Evolutionary conservation across 2,797 vertebrate genomes (phyloP).

Genomic region (Perodicticus potto): DNA sequence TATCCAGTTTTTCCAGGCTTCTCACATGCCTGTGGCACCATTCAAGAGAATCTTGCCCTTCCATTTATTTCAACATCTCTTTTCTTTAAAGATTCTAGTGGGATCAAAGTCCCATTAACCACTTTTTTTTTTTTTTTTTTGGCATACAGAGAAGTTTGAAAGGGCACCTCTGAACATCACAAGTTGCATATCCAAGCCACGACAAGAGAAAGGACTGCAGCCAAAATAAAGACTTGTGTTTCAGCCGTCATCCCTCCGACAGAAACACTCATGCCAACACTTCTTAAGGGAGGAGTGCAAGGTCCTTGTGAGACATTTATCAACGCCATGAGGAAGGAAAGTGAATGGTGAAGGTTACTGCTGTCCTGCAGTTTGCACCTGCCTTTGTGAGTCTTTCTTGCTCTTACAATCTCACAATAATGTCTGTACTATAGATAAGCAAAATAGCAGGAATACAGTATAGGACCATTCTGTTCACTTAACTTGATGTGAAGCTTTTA

Average conservation of each 20-base stretch:
- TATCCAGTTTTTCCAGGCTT: neutral
- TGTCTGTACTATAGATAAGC: neutral
- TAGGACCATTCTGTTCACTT: neutral
- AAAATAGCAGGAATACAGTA: neutral
- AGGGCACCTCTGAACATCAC: neutral
- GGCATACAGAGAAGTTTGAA: neutral
- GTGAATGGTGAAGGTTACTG: neutral
- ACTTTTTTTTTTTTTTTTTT: neutral
- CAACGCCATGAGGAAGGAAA: fast-evolving
- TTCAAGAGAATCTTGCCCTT: neutral
- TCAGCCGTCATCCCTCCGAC: neutral
- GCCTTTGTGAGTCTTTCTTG: neutral
- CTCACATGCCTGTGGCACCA: neutral
- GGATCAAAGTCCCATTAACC: neutral
- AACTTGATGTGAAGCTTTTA: neutral
- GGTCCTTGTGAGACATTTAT: neutral
- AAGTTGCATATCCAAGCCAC: neutral
- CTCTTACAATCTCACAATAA: neutral
- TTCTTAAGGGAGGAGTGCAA: neutral
- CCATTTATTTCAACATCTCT: neutral
- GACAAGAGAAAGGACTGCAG: neutral
- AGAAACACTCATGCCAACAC: neutral
- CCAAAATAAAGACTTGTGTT: slow-evolving; percentile 8
- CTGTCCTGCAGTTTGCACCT: neutral
- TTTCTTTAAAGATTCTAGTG: neutral